Percentiles rank a stretch among this genome's conserved stretches.
Conservation (phyloP, 2,888 invertebrate genomes). For the Ophion costatus region DNA sequence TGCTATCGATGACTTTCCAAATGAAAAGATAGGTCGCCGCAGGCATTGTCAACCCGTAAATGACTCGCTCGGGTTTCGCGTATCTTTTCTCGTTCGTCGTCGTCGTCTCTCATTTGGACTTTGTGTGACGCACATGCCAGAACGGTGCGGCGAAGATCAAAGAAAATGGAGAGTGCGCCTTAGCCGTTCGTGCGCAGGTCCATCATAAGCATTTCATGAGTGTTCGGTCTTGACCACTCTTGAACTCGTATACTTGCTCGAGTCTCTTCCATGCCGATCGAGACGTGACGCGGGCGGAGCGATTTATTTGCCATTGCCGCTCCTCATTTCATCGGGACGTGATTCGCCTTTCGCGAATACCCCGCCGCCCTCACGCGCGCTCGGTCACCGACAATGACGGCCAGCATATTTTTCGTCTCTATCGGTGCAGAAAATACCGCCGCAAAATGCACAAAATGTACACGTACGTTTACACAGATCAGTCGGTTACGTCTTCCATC, state of each 20-base stretch:
- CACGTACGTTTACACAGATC: background rate
- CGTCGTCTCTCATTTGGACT: constrained; percentile 25
- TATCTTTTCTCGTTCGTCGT: constrained; percentile 26
- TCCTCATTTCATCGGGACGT: constrained; percentile 83
- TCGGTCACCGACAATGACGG: constrained; percentile 41
- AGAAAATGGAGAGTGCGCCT: constrained; percentile 74
- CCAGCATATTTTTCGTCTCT: constrained; percentile 41
- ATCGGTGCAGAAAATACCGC: constrained; percentile 43
- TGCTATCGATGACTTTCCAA: background rate
- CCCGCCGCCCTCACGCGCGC: constrained; percentile 11
- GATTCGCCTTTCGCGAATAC: constrained; percentile 66
- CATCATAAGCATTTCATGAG: constrained; percentile 81
- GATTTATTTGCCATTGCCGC: constrained; percentile 83
- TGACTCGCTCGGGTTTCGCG: background rate
- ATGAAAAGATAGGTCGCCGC: background rate
- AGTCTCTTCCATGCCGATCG: constrained; percentile 72
- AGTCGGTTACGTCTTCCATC: too few relatives aligned
- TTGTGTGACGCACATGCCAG: constrained; percentile 67
- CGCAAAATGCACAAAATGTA: background rate
- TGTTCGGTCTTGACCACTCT: constrained; percentile 75
- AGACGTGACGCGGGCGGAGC: constrained; percentile 82
- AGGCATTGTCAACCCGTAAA: constrained; percentile 7
- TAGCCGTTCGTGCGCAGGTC: constrained; percentile 78
- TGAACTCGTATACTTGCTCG: constrained; percentile 45
- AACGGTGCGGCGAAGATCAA: constrained; percentile 79